These are phyloP conservation scores for Eurois occulta DNA, from an alignment of 2,888 invertebrate species.

Conservation along the genomic window DNA sequence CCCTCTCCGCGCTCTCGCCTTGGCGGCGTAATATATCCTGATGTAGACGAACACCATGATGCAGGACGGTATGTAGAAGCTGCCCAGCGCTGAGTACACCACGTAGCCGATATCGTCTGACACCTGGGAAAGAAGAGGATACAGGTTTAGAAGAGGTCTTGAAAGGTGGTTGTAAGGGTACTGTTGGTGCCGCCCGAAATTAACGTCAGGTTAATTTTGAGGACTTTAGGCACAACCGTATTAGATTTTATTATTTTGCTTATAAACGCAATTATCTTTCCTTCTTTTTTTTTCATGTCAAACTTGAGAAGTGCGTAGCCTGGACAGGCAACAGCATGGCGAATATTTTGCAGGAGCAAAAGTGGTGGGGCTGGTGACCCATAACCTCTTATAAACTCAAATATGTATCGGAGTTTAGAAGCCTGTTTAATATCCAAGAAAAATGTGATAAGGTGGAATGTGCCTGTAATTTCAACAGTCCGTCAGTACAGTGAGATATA, in stretches of 20 bases:
- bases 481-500: too few relatives aligned
- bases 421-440: background rate
- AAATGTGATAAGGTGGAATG: background rate
- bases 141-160: constrained; percentile 13
- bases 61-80: constrained; percentile 99
- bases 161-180: background rate
- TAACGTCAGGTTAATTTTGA: background rate
- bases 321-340: background rate
- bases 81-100: constrained; percentile 98
- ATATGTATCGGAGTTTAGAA: background rate
- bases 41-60: constrained; percentile 99
- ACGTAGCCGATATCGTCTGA: constrained; percentile 99
- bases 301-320: background rate
- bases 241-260: background rate
- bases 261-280: too few relatives aligned
- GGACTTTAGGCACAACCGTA: background rate
- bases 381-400: too few relatives aligned
- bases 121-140: constrained; percentile 90
- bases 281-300: background rate
- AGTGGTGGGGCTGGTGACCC: background rate
- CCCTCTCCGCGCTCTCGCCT: constrained; percentile 96
- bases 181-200: background rate
- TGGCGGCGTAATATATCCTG: constrained; percentile 99
- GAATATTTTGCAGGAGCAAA: background rate
- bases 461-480: too few relatives aligned